phyloP scores from a whole-genome alignment of 2,113 vertebrate genomes.

The Pithys albifrons region DNA sequence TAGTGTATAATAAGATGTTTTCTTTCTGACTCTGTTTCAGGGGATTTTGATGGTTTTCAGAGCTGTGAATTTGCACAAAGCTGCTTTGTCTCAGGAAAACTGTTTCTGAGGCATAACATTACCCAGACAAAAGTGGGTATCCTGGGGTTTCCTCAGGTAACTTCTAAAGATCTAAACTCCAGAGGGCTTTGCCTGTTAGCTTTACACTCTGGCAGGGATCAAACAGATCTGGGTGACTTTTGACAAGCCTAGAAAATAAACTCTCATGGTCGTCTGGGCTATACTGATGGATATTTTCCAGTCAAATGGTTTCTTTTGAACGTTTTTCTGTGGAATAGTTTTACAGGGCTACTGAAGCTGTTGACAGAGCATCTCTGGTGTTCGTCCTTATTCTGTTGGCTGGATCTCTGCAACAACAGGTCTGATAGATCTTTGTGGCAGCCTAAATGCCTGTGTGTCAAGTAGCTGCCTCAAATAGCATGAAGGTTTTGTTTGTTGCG shows the following conservation, averaged over 20 bases:
- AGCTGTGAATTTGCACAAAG: neutral
- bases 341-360: neutral
- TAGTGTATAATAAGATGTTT: neutral
- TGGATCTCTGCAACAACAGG: neutral
- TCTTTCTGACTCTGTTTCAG: neutral
- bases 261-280: neutral
- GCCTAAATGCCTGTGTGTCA: neutral
- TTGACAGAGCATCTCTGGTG: neutral
- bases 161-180: neutral
- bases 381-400: neutral
- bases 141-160: neutral
- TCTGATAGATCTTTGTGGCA: neutral
- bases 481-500: neutral
- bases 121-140: neutral
- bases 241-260: neutral
- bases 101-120: neutral
- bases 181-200: neutral
- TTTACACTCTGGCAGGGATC: neutral
- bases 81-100: neutral
- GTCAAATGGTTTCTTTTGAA: neutral
- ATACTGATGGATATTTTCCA: neutral
- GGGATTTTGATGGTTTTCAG: neutral
- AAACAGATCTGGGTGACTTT: neutral
- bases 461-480: accelerated
- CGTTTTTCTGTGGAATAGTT: neutral